phyloP scores from a whole-genome alignment of 2,888 invertebrate genomes.

The Drosophila pegasa region DNA sequence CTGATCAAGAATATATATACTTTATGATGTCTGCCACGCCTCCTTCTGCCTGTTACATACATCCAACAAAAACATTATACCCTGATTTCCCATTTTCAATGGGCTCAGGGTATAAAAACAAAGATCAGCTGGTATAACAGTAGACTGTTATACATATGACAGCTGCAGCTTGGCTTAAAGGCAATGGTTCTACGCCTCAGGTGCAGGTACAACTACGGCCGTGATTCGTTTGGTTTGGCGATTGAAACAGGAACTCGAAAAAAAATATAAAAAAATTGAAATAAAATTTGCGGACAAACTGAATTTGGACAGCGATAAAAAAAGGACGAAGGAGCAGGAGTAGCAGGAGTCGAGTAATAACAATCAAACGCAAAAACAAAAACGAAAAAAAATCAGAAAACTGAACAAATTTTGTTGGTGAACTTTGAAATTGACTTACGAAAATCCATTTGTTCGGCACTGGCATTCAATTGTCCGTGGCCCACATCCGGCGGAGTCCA shows the following conservation, averaged over 20 bases:
- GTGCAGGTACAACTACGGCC: slow-evolving; percentile 29
- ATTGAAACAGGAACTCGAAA: slow-evolving; percentile 4
- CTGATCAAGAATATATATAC: too few relatives aligned
- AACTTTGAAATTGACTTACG: slow-evolving; percentile 79
- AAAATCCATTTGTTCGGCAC: slow-evolving; percentile 81
- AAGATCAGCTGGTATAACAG: background rate
- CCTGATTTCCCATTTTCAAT: too few relatives aligned
- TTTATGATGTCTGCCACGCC: too few relatives aligned
- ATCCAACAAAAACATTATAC: too few relatives aligned
- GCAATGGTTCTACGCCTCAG: background rate
- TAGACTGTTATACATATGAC: background rate
- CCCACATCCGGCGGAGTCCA: slow-evolving; percentile 39
- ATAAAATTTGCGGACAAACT: slow-evolving; percentile 55
- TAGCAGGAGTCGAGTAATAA: slow-evolving; percentile 21
- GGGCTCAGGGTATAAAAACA: too few relatives aligned
- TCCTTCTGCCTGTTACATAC: too few relatives aligned
- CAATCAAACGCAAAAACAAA: slow-evolving; percentile 43
- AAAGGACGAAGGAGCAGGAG: slow-evolving; percentile 30
- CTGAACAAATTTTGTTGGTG: slow-evolving; percentile 16
- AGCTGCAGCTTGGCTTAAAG: too few relatives aligned
- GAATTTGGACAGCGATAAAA: slow-evolving; percentile 60
- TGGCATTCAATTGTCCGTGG: slow-evolving; percentile 75
- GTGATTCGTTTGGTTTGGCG: slow-evolving; percentile 17
- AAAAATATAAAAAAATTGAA: slow-evolving; percentile 4
- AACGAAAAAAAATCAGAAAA: background rate